These are phyloP conservation scores for Ochotona curzoniae DNA, from an alignment of 2,113 vertebrate species.

Conservation along the genomic window DNA sequence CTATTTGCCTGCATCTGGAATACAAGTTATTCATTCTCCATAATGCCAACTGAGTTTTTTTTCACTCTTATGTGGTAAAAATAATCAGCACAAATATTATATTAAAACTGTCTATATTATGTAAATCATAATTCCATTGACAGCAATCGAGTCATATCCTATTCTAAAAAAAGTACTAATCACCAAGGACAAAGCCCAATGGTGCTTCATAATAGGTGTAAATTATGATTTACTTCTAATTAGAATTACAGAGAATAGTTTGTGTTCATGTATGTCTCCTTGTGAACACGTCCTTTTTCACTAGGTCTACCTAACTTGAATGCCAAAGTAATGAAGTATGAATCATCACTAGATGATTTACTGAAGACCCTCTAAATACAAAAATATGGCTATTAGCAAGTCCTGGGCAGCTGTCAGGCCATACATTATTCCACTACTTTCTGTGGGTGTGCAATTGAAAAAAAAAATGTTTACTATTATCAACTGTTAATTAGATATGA, in stretches of 20 bases:
- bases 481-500: constrained; percentile 19
- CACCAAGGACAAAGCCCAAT: not conserved
- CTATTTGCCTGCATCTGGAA: constrained; percentile 9
- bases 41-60: not conserved
- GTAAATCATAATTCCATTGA: constrained; percentile 36
- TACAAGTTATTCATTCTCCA: constrained; percentile 16
- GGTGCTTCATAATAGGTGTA: constrained; percentile 44
- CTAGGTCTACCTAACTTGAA: not conserved
- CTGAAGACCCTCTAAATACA: not conserved
- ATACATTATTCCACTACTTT: constrained; percentile 46
- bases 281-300: constrained; percentile 43
- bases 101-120: not conserved
- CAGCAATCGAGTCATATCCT: not conserved
- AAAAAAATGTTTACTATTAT: constrained; percentile 29
- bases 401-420: constrained; percentile 45
- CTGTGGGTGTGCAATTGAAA: constrained; percentile 14
- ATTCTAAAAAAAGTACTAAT: constrained; percentile 42
- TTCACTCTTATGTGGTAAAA: not conserved
- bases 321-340: constrained; percentile 39
- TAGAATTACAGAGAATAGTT: constrained; percentile 46
- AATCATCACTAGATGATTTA: constrained; percentile 15
- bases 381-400: constrained; percentile 1
- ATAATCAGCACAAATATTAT: not conserved
- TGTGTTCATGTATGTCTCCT: not conserved
- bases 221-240: constrained; percentile 44